These are phyloP conservation scores for Mustelus asterias DNA, from an alignment of 2,113 vertebrate species.

Conservation along the genomic window DNA sequence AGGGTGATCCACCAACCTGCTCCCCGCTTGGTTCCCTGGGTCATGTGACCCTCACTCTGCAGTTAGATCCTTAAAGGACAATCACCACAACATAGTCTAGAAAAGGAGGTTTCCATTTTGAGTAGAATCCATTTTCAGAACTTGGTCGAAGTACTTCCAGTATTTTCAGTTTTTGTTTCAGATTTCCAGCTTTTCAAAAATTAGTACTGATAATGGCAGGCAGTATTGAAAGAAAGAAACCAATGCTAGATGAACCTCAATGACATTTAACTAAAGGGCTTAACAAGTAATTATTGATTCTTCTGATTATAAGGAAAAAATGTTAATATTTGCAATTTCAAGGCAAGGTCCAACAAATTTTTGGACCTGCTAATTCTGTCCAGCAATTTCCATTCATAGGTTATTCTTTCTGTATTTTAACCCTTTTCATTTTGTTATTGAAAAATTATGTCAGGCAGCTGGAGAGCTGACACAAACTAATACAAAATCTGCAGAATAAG, in stretches of 20 bases:
- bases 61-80: too few relatives aligned
- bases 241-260: background rate
- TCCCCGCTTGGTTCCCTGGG: too few relatives aligned
- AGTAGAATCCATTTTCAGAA: background rate
- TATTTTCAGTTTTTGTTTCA: slow-evolving; percentile 5
- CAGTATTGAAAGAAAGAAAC: background rate
- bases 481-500: too few relatives aligned
- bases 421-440: too few relatives aligned
- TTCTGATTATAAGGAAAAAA: background rate
- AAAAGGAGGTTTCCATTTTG: background rate
- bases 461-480: too few relatives aligned
- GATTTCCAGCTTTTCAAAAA: background rate
- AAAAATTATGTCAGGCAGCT: too few relatives aligned
- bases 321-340: background rate
- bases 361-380: background rate
- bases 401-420: too few relatives aligned
- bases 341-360: background rate
- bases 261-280: background rate
- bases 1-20: too few relatives aligned
- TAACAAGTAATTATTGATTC: background rate
- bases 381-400: too few relatives aligned
- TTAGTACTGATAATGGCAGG: background rate
- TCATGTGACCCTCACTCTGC: too few relatives aligned
- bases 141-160: background rate
- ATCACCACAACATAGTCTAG: too few relatives aligned